Evolutionary conservation across 2,888 invertebrate species (phyloP).

Genomic region (Thyatira batis): DNA sequence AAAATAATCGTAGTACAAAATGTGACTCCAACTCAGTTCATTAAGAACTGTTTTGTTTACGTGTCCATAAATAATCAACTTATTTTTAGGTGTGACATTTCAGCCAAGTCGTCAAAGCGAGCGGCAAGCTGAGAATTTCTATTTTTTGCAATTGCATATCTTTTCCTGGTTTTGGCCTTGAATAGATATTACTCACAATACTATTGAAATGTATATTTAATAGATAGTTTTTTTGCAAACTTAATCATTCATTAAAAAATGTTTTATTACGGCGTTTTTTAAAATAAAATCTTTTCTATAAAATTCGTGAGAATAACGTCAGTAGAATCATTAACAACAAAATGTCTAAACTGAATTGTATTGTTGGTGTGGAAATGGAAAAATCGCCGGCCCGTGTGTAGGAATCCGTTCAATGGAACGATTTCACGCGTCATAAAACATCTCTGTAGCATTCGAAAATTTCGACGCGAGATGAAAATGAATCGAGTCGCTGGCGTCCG

Average conservation of each 20-base stretch:
- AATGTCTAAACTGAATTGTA: slow-evolving; percentile 63
- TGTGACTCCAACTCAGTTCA: slow-evolving; percentile 38
- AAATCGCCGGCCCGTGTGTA: slow-evolving; percentile 60
- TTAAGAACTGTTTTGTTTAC: slow-evolving; percentile 43
- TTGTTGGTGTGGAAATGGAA: slow-evolving; percentile 76
- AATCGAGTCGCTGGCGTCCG: slow-evolving; percentile 65
- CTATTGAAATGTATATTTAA: too few species aligned
- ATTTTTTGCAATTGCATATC: neutral
- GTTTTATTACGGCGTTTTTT: slow-evolving; percentile 2
- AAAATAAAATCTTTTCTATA: slow-evolving; percentile 23
- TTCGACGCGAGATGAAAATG: slow-evolving; percentile 60
- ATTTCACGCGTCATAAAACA: slow-evolving; percentile 81
- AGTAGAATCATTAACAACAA: slow-evolving; percentile 63
- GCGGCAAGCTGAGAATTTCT: neutral
- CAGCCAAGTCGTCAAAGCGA: slow-evolving; percentile 2
- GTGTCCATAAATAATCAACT: slow-evolving; percentile 35
- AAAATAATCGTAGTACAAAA: slow-evolving; percentile 49
- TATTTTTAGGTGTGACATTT: slow-evolving; percentile 4
- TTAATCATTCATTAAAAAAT: neutral
- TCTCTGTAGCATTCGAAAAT: slow-evolving; percentile 60
- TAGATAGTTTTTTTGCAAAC: neutral
- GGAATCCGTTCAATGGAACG: slow-evolving; percentile 66
- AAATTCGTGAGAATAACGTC: slow-evolving; percentile 56
- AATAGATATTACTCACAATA: too few species aligned
- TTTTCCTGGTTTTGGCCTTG: too few species aligned